Conservation (phyloP, 2,113 vertebrate species). For the Colistium nudipinnis region DNA sequence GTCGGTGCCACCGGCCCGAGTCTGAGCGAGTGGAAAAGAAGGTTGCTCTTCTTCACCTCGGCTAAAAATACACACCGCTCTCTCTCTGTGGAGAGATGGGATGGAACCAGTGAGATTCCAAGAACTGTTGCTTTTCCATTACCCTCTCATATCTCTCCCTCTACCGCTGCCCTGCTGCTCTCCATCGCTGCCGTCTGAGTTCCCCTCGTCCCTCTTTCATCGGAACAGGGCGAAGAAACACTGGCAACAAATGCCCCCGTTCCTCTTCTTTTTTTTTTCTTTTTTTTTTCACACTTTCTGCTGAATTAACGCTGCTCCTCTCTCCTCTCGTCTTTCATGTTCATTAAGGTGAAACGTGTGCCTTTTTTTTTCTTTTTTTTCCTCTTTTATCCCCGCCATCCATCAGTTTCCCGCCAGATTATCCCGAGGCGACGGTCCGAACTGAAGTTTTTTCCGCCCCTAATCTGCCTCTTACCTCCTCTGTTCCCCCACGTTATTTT, state of each 20-base stretch:
- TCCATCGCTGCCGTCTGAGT: constrained; percentile 24
- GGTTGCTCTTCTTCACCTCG: constrained; percentile 45
- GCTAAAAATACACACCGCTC: constrained; percentile 54
- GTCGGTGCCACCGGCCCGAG: constrained; percentile 16
- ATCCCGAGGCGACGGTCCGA: constrained; percentile 45
- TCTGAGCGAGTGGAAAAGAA: constrained; percentile 39
- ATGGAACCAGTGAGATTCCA: constrained; percentile 54
- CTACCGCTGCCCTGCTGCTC: constrained; percentile 22
- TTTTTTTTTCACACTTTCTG: no score
- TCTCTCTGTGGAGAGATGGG: constrained; percentile 42
- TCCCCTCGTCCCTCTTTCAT: constrained; percentile 45
- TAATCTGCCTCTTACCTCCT: constrained; percentile 57
- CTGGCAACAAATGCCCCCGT: constrained; percentile 28
- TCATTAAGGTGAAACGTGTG: constrained; percentile 48
- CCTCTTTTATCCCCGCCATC: constrained; percentile 55
- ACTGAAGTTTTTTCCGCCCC: constrained; percentile 42
- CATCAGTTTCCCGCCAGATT: constrained; percentile 66
- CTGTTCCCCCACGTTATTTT: constrained; percentile 46
- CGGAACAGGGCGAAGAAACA: constrained; percentile 21
- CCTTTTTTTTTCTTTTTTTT: constrained; percentile 13
- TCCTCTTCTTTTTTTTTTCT: no score
- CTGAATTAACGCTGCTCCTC: constrained; percentile 62
- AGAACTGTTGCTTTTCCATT: constrained; percentile 49
- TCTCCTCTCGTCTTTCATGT: constrained; percentile 31
- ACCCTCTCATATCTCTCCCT: constrained; percentile 30